Evolutionary conservation across 2,113 vertebrate species (phyloP), one percentile per base, ranked within the genome.

Genomic region (Ancistrus triradiatus): DNA sequence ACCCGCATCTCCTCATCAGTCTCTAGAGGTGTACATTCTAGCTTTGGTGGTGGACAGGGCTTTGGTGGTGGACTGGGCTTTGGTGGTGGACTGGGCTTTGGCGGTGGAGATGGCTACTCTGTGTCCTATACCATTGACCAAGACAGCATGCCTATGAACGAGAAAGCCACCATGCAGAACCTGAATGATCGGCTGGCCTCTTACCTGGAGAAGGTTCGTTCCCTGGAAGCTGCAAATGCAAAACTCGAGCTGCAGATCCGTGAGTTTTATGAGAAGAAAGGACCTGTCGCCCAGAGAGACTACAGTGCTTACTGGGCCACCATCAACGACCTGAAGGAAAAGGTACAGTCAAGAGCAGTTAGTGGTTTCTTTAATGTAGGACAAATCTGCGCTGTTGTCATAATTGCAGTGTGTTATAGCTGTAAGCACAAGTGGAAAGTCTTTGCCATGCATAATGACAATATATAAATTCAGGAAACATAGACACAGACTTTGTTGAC

Each of bases 161-260:
- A 96, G 78, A 98, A 98, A 87, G 15, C 90, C 79, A 97, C 95
- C 80, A 96, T 98, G 95, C 94, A 95, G 83, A 88, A 93, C 78
- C 89, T 97, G 62, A 98, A 98, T 0, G 90, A 95, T 17, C 94
- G 94, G 19, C 89, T 98, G 88, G 91, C 92, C 8, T 80, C 52
- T 46, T 98, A 97, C 82, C 69, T 98, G 86, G 91, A 94, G 0
- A 93, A 93, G 78, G 95, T 98, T 28, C 87, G 89, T 28, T 79
- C 78, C 68, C 82, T 97, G 85, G 94, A 97, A 76, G 76, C 78
- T 0, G 91, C 92, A 28, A 98, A 97, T 0, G 1, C 77, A 2
- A 88, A 89, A 17, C 84, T 98, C 62, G 95, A 98, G 81, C 6
- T 46, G 0, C 76, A 88, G 68, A 97, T 98, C 85, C 88, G 87